Evolutionary conservation across 2,113 vertebrate genomes (phyloP).

Genomic region (Nothocercus nigrocapillus): DNA sequence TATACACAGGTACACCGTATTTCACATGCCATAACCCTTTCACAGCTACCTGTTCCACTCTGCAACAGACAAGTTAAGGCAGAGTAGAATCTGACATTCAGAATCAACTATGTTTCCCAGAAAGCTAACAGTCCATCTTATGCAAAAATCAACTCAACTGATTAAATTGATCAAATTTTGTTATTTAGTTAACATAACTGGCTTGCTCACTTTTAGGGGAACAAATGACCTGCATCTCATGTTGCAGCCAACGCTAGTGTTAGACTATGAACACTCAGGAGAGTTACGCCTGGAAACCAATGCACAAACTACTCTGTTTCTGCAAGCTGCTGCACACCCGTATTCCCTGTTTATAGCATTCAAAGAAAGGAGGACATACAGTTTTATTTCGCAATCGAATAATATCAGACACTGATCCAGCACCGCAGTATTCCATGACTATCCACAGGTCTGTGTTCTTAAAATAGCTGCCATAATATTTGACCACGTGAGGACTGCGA

Average conservation of each 20-base stretch:
- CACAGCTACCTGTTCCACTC: background rate
- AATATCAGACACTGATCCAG: slow-evolving; percentile 93
- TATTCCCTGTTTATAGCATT: fast-evolving
- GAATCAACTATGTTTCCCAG: background rate
- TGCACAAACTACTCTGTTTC: background rate
- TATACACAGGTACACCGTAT: fast-evolving
- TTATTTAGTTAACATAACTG: fast-evolving
- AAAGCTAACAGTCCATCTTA: background rate
- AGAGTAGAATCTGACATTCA: background rate
- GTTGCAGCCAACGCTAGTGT: background rate
- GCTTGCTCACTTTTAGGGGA: background rate
- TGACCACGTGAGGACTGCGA: slow-evolving; percentile 88
- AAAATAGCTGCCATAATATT: slow-evolving; percentile 96
- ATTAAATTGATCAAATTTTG: background rate
- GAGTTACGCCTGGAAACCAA: background rate
- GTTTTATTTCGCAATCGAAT: slow-evolving; percentile 95
- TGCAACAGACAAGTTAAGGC: background rate
- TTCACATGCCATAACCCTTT: background rate
- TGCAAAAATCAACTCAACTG: background rate
- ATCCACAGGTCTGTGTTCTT: slow-evolving; percentile 98
- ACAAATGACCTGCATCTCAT: background rate
- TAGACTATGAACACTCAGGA: fast-evolving
- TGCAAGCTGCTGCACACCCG: background rate
- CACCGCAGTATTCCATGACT: slow-evolving; percentile 96
- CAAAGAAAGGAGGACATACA: slow-evolving; percentile 69